Base-by-base conservation (phyloP, 2,888 invertebrate species). In the Scelioninae gen. 2 region DNA sequence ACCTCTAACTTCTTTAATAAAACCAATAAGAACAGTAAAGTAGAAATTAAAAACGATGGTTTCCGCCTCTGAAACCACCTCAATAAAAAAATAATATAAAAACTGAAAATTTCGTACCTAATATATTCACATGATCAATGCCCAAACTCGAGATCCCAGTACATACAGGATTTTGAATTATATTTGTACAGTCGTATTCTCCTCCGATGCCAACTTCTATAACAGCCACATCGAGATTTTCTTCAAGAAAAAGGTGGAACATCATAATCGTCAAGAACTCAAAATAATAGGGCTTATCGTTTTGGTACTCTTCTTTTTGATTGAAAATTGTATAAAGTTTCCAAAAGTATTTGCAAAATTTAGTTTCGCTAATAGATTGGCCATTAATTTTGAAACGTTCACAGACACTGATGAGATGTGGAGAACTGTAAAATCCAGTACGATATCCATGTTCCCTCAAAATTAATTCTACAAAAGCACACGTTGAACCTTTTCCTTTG, bases 171-270 rank as follows among this genome's bases (percentile, higher is more conserved):
- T 93, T 92, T 79, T 93, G 90, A 58, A 99, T 84, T 45, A 98
- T 88, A 87, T 99, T 99, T 1, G 99, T 99, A 80, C 93, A 93
- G 86, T 99, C 99, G 76, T 92, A 92, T 81, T 93, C 90, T 0
- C 99, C 99, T 0, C 99, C 99, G 77, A 99, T 96, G 28, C 99
- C 99, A 25, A 98, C 98, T 88, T 99, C 99, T 10, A 99, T 85
- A 37, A 99, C 91, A 0, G 95, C 96, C 0, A 97, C 98, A 85
- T 98, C 96, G 7, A 97, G 92, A 76, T 93, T 90, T 85, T 96
- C 93, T 16, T 90, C 89, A 0, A 95, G 81, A 87, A 99, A 99
- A 28, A 97, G 89, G 82, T 96, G 91, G 81, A 96, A 94, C 10
- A 96, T 95, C 89, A 99, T 87, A 63, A 98, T 89, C 0, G 98